These are phyloP conservation scores for Myotis planiceps DNA, from an alignment of 2,797 vertebrate species.

Conservation along the genomic window DNA sequence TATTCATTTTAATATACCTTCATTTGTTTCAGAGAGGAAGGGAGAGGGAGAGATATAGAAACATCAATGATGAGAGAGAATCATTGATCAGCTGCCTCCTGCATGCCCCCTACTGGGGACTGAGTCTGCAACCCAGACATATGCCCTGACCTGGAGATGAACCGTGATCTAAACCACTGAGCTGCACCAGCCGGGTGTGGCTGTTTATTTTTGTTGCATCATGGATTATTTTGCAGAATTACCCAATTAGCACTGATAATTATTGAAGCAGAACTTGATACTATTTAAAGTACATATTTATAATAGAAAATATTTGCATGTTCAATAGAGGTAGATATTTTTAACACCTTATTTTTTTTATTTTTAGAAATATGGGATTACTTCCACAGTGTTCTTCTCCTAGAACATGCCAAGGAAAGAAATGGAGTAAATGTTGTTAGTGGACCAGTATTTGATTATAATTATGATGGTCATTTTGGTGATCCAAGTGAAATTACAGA, in stretches of 20 bases:
- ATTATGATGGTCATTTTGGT: conserved; percentile 94
- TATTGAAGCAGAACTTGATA: neutral
- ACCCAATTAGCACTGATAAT: neutral
- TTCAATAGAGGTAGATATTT: neutral
- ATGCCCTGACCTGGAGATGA: too few relatives aligned
- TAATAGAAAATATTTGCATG: neutral
- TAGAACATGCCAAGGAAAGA: conserved; percentile 87
- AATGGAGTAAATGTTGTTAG: conserved; percentile 94
- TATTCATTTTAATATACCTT: too few relatives aligned
- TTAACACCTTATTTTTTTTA: conserved; percentile 62
- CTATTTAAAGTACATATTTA: neutral
- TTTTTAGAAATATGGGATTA: conserved; percentile 92
- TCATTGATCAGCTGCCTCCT: too few relatives aligned
- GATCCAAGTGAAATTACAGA: conserved; percentile 68
- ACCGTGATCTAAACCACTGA: too few relatives aligned
- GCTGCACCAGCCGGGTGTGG: neutral
- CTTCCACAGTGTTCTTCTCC: conserved; percentile 90
- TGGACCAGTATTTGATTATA: conserved; percentile 94
- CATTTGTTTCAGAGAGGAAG: too few relatives aligned
- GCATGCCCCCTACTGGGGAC: too few relatives aligned
- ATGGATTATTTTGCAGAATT: neutral
- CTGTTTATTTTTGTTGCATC: neutral
- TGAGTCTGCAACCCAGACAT: too few relatives aligned
- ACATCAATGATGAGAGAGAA: too few relatives aligned
- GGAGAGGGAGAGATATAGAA: too few relatives aligned